These are phyloP conservation scores for Chymomyza caudatula DNA, from an alignment of 2,888 invertebrate genomes.

Conservation along the genomic window DNA sequence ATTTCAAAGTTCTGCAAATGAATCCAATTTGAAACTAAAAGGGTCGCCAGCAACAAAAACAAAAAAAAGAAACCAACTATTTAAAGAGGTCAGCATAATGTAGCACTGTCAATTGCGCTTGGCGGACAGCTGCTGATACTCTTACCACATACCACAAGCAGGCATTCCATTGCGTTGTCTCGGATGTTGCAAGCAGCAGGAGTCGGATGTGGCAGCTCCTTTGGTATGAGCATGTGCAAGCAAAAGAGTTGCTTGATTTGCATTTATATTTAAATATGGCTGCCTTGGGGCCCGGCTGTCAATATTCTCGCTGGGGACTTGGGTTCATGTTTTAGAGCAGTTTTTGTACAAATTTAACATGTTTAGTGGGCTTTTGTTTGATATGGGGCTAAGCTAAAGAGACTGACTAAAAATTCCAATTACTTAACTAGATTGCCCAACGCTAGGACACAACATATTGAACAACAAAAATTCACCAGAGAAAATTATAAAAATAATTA, in stretches of 20 bases:
- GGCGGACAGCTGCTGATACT: neutral
- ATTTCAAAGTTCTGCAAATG: neutral
- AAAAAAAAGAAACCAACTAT: neutral
- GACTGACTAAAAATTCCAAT: neutral
- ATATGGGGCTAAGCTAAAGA: neutral
- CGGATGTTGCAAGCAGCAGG: no score
- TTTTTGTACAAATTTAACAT: neutral
- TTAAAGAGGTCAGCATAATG: constrained; percentile 8
- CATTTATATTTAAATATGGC: constrained; percentile 37
- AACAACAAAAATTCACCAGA: no score
- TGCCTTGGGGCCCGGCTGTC: neutral
- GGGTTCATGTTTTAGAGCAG: neutral
- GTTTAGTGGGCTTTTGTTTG: neutral
- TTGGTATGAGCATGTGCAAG: neutral
- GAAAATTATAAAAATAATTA: no score
- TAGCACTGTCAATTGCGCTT: neutral
- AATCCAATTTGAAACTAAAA: neutral
- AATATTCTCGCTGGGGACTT: neutral
- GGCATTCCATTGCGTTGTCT: no score
- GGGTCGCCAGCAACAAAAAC: neutral
- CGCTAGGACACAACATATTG: no score
- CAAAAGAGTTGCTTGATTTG: constrained; percentile 30
- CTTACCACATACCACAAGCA: neutral
- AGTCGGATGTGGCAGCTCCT: neutral
- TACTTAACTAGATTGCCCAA: no score